Evolutionary conservation across 23 tunicate species (phyloP), one percentile per base, ranked within the genome.

Genomic region (Styela clava): DNA sequence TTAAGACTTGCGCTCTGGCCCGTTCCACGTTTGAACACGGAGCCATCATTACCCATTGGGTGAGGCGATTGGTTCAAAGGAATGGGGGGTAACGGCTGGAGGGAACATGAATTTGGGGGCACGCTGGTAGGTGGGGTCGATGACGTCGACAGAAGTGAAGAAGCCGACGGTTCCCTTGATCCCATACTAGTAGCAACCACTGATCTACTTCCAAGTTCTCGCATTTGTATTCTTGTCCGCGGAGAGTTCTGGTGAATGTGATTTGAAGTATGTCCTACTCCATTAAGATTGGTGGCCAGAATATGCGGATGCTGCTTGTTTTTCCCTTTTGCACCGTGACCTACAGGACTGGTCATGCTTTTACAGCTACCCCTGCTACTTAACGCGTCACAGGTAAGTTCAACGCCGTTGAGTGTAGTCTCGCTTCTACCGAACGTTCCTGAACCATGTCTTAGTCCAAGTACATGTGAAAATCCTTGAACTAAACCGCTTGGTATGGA

Each of bases 351-450:
- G 16, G 81, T 21, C 26, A 44, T 24, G 1, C 81, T 76, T 44
- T 56, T 51, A 44, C 64, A 51, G 26, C 81, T 76, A 22, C 81
- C 81, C 44, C 52, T 76, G 24, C 81, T 44, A 26, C 81, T 76
- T 9, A 76, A 24, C 20, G 81, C 81, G 26, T 76, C 81, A 44
- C 81, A 37, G 22, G 31, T 24, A 22, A 18, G 22, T 25, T 29
- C 24, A 1, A 1, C 24, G 24, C 52, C 33, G 24, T 76, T 76
- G n/a, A 44, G 64, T 0, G 81, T 36, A 37, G 29, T 33, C 44
- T 52, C 81, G 37, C 81, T 76, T 64, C 81, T 64, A 21, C 81
- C 81, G 2, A 76, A 76, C 21, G 81, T 76, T 24, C 81, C 81
- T 0, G 81, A 76, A 16, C 81, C 81, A 52, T 52, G 31, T 25